These are phyloP conservation scores for Pelusios castaneus DNA, from an alignment of 2,113 vertebrate genomes.

Conservation along the genomic window DNA sequence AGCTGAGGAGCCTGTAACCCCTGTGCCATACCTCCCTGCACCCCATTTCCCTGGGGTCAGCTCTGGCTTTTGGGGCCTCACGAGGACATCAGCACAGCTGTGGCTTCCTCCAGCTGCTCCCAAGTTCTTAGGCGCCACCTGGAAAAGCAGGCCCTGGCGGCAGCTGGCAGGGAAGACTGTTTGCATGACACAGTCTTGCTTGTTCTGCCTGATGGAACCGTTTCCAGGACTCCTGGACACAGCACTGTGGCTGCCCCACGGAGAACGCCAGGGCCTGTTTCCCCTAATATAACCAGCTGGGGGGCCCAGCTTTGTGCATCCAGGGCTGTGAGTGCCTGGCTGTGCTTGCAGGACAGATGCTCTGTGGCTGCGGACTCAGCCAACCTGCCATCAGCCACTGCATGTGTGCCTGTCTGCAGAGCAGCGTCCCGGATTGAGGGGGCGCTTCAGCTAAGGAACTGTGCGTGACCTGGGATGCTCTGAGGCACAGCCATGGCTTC, in stretches of 20 bases:
- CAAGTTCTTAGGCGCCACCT: not conserved
- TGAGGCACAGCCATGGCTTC: not conserved
- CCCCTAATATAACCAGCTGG: not conserved
- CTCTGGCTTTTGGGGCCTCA: no score
- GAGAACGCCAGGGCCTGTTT: not conserved
- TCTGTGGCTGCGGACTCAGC: not conserved
- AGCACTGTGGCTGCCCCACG: not conserved
- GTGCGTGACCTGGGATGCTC: not conserved
- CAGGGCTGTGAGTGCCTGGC: not conserved
- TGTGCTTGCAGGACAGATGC: constrained; percentile 23
- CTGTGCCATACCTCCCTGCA: not conserved
- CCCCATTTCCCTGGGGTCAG: fast-evolving
- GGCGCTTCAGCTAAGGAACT: no score
- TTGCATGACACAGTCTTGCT: constrained; percentile 10
- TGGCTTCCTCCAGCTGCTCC: not conserved
- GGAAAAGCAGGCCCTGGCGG: constrained; percentile 6
- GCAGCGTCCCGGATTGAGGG: not conserved
- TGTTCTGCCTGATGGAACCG: not conserved
- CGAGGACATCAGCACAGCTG: fast-evolving
- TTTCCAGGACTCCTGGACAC: not conserved
- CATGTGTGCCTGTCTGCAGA: not conserved
- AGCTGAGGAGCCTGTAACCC: not conserved
- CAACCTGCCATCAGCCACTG: not conserved
- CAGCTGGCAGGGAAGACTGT: not conserved
- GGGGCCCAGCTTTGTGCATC: not conserved